These are phyloP conservation scores for Heliconius aoede DNA, from an alignment of 2,888 invertebrate species.

Conservation along the genomic window DNA sequence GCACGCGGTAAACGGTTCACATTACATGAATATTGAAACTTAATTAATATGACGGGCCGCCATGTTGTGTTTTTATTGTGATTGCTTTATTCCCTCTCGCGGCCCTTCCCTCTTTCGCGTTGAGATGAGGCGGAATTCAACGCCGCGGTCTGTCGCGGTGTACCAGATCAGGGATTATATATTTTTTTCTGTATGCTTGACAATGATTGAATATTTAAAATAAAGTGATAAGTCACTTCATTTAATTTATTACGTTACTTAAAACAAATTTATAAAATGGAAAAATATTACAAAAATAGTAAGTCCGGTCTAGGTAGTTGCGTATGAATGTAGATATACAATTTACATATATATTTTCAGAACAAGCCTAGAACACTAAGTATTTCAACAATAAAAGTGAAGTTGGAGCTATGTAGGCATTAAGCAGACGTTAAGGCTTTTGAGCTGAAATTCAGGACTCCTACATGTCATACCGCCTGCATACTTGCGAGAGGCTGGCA, in stretches of 20 bases:
- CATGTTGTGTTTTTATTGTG: neutral
- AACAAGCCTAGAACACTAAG: neutral
- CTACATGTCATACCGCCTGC: constrained; percentile 35
- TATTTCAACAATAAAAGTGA: constrained; percentile 7
- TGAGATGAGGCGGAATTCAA: no score
- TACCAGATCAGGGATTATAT: no score
- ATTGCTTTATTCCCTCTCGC: neutral
- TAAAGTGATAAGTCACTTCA: no score
- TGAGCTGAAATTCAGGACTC: constrained; percentile 36
- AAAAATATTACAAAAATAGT: no score
- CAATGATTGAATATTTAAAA: no score
- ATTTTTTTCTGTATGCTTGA: no score
- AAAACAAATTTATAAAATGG: no score
- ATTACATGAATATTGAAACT: neutral
- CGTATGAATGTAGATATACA: neutral
- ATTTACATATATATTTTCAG: neutral
- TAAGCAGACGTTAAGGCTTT: constrained; percentile 22
- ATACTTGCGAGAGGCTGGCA: constrained; percentile 27
- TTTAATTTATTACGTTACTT: no score
- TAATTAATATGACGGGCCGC: neutral
- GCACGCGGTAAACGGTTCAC: neutral
- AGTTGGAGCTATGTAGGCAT: constrained; percentile 21
- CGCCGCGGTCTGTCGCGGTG: no score
- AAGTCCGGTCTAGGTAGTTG: neutral
- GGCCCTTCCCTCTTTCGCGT: no score